Evolutionary conservation across 2,797 vertebrate genomes (phyloP).

Genomic region (Eutrigla gurnardus): DNA sequence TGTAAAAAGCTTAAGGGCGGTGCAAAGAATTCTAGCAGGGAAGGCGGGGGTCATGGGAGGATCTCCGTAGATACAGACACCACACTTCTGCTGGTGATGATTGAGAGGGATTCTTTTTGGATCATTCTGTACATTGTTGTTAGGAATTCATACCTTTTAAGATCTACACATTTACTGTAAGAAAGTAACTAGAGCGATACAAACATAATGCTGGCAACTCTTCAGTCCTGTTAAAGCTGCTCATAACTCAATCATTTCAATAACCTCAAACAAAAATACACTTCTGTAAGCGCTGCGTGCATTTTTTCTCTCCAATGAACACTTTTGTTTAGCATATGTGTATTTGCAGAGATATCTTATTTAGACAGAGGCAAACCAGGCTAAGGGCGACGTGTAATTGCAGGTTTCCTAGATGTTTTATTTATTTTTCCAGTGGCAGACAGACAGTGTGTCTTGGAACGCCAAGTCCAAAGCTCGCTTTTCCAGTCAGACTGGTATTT

Average conservation of each 20-base stretch:
- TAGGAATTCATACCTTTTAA: not conserved
- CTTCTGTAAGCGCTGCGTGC: not conserved
- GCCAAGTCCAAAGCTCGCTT: conserved; percentile 4
- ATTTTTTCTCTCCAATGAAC: not conserved
- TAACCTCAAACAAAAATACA: conserved; percentile 16
- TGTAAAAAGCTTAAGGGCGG: not conserved
- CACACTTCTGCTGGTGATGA: no score
- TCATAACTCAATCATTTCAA: not conserved
- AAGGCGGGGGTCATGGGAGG: not conserved
- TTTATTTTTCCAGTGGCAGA: conserved; percentile 39
- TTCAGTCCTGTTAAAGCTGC: conserved; percentile 1
- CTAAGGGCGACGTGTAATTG: conserved; percentile 34
- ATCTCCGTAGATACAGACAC: not conserved
- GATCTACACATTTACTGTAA: not conserved
- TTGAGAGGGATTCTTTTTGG: no score
- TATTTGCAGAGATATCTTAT: conserved; percentile 35
- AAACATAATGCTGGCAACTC: no score
- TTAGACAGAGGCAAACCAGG: conserved; percentile 38
- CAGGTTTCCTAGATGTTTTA: conserved; percentile 44
- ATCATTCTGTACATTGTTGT: not conserved
- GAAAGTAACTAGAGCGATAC: not conserved
- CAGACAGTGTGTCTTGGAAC: conserved; percentile 16
- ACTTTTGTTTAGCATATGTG: conserved; percentile 33
- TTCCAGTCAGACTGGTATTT: conserved; percentile 43
- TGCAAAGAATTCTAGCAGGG: not conserved